Evolutionary conservation across 1,140 invertebrate species (phyloP).

Genomic region (Orchesella cincta): DNA sequence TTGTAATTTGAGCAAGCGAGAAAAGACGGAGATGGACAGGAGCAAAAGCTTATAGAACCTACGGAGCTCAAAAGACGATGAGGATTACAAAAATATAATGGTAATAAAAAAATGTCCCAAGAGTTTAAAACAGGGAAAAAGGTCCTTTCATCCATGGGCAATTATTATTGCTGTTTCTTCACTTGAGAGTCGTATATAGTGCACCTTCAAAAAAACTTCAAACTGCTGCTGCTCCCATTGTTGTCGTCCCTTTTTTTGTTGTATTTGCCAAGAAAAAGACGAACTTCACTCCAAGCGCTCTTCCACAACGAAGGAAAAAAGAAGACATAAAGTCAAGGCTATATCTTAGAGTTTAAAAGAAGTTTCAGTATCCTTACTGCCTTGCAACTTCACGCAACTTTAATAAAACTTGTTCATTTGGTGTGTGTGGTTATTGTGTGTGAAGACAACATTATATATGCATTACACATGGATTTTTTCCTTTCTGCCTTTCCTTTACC

Average conservation of each 20-base stretch:
- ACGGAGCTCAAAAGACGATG: not conserved
- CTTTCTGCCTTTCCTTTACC: too few relatives aligned
- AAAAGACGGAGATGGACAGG: not conserved
- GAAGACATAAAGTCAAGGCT: slow-evolving; percentile 20
- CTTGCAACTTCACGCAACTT: too few relatives aligned
- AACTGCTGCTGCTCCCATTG: not conserved
- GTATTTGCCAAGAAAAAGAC: not conserved
- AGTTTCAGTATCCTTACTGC: too few relatives aligned
- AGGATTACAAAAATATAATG: not conserved
- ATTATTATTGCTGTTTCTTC: not conserved
- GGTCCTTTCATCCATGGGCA: not conserved
- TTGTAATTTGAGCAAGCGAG: not conserved
- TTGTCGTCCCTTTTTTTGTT: slow-evolving; percentile 6
- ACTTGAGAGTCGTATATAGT: not conserved
- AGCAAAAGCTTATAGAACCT: not conserved
- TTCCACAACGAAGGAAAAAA: slow-evolving; percentile 10
- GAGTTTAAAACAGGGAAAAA: not conserved
- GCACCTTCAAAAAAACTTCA: not conserved
- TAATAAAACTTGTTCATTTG: too few relatives aligned
- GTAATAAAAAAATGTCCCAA: not conserved
- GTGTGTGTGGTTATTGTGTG: too few relatives aligned
- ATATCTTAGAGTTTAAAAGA: too few relatives aligned
- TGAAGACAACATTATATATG: too few relatives aligned
- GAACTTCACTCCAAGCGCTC: not conserved
- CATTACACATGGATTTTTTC: too few relatives aligned